Evolutionary conservation across 2,888 invertebrate genomes (phyloP), one percentile per base, ranked within the genome.

Genomic region (Slavum lentiscoides): DNA sequence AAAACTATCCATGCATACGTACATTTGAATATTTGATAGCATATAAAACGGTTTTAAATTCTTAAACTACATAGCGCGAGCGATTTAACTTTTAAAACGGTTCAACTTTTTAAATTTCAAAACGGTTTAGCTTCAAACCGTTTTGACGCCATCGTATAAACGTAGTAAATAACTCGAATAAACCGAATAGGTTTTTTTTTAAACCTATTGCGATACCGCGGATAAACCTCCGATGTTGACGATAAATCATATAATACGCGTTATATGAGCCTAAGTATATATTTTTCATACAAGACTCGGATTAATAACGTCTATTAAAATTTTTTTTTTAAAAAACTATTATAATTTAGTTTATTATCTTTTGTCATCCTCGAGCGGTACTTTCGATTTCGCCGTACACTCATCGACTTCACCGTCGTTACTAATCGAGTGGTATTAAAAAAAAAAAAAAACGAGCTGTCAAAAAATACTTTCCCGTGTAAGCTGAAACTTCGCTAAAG

Each of bases 381-480:
- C 74, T 74, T 74, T 74, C 64, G 64, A 55, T 74, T 74, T 55
- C 21, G 37, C 64, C 53, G 59, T 49, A 30, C 43, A 11, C 55
- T 74, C 55, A 21, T 55, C 37, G 49, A 66, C 53, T 21, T 74
- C 11, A 37, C 55, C 17, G 30, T 30, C 30, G 49, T 43, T 66
- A 68, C 49, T 73, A 73, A 64, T 66, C 19, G 8, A 74, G 37
- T 17, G 37, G 39, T 74, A 74, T 55, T 73, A 49, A 74, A 74
- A 30, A 30, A 30, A 30, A 30, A 30, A 30, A 30, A 30, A 30
- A 30, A 64, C 64, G 11, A 9, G 53, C 64, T 66, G 64, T 74
- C 64, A 55, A 55, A 74, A 74, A 66, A 37, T 39, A 66, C 74
- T 74, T 74, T 74, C 74, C 64, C 64, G 11, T 11, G 53, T 53